phyloP scores from a whole-genome alignment of 64 coral and sea anemone species.

The Stylophora pistillata region DNA sequence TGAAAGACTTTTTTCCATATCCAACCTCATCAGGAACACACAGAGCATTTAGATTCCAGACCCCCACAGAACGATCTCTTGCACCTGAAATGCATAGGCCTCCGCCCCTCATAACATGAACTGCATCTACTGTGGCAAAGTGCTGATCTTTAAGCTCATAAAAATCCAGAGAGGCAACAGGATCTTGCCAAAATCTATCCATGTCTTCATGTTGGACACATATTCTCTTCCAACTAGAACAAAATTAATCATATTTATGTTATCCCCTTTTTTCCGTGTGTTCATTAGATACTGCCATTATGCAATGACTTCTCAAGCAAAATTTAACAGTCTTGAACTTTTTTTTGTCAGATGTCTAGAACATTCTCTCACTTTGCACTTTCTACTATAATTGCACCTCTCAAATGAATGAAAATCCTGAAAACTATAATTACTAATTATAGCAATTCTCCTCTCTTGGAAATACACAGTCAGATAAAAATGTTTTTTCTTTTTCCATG shows the following conservation, averaged over 20 bases:
- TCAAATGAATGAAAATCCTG: not conserved
- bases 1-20: constrained; percentile 77
- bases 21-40: constrained; percentile 22
- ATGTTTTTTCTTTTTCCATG: not conserved
- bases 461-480: not conserved
- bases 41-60: constrained; percentile 71
- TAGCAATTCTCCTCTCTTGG: too few species aligned
- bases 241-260: not conserved
- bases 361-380: too few species aligned
- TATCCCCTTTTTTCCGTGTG: too few species aligned
- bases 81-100: constrained; percentile 88
- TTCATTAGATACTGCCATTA: too few species aligned
- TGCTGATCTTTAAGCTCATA: constrained; percentile 77
- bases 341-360: too few species aligned
- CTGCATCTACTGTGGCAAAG: constrained; percentile 93
- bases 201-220: constrained; percentile 96
- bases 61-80: constrained; percentile 74
- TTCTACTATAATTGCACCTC: too few species aligned
- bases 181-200: constrained; percentile 83
- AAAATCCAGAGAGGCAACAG: constrained; percentile 63
- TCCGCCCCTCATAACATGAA: constrained; percentile 74
- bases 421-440: too few species aligned
- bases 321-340: too few species aligned
- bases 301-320: too few species aligned
- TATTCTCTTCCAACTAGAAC: constrained; percentile 85